These are phyloP conservation scores for Hydropsyche tenuis DNA, from an alignment of 1,140 invertebrate genomes.

Conservation along the genomic window DNA sequence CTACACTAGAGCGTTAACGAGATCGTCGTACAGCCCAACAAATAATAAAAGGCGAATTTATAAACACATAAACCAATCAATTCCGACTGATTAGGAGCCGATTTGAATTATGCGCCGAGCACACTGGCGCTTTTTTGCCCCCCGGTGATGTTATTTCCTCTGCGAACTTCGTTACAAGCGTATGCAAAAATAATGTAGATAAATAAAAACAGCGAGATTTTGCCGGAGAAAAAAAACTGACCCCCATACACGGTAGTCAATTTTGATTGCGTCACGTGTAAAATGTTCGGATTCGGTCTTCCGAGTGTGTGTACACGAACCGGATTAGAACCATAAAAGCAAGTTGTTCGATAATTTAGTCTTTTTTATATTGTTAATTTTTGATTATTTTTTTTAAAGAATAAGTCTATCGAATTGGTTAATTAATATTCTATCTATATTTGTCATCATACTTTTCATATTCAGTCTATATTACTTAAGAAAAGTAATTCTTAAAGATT, in stretches of 20 bases:
- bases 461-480: no score
- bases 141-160: conserved; percentile 35
- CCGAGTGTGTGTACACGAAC: background rate
- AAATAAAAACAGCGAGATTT: conserved; percentile 10
- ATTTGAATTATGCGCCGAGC: background rate
- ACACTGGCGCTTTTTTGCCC: conserved; percentile 24
- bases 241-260: conserved; percentile 23
- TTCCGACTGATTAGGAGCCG: background rate
- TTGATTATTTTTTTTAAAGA: no score
- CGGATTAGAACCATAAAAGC: background rate
- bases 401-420: no score
- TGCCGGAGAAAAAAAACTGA: background rate
- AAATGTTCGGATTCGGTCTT: conserved; percentile 3
- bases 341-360: no score
- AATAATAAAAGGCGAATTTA: background rate
- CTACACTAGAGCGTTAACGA: background rate
- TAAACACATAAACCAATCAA: conserved; percentile 16
- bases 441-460: no score
- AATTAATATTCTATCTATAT: no score
- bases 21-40: background rate
- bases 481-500: no score
- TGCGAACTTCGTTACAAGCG: background rate
- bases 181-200: background rate
- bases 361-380: no score
- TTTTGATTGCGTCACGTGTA: conserved; percentile 10